Base-by-base conservation (phyloP, 2,113 vertebrate species). In the Furnarius figulus region DNA sequence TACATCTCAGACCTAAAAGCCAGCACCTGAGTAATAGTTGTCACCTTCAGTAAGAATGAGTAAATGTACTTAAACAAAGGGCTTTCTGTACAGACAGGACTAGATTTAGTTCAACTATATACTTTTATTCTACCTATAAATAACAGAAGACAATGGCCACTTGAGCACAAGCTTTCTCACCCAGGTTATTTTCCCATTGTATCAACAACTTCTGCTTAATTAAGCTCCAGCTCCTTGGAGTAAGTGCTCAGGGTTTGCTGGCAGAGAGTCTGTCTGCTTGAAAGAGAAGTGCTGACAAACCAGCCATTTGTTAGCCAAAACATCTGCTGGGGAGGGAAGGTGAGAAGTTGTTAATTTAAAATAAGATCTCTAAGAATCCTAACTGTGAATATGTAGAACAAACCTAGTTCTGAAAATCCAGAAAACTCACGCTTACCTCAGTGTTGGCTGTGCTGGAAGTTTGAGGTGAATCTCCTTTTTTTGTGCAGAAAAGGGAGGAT, bases 301-400 rank as follows among this genome's bases (percentile, higher is more conserved):
- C 58, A 81, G 68, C 44, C 68, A 33, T 95, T 96, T 11, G 23
- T 89, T 94, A 92, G 79, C 76, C 87, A 46, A 76, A 89, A 68
- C 4, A 62, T 94, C 91, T 96, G 81, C 66, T 81, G 56, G 83
- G 53, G 56, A 82, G 90, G 70, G 82, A 80, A 96, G 79, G 92
- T 83, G 83, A 90, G 89, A 94, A 86, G 89, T 49, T 87, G 75
- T 74, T 96, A 90, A 92, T 90, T 96, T 96, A 83, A 85, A 93
- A 70, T 50, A n/a, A 71, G 61, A 37, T 80, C 82, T 88, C 84
- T 49, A 70, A 81, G 77, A 84, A 42, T 55, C 52, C 44, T 72
- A 78, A 31, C 62, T 85, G 86, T 78, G 92, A 95, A 85, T 81
- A 40, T 3, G 0, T 37, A 61, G 61, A 84, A 67, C 16, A 77